phyloP scores from a whole-genome alignment of 2,113 vertebrate genomes.

The Amphiprion percula region DNA sequence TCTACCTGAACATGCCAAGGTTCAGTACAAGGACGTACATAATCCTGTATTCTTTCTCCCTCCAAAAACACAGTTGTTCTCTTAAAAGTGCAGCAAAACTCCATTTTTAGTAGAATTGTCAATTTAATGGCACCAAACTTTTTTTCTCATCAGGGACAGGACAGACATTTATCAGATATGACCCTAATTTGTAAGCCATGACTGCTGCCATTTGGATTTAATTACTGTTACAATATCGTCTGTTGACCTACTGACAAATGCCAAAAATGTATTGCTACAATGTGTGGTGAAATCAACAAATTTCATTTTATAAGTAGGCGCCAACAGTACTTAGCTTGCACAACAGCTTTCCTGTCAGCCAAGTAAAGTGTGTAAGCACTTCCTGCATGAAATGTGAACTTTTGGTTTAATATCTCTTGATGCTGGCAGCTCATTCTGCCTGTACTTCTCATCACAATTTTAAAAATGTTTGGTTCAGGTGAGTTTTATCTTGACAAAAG shows the following conservation, averaged over 20 bases:
- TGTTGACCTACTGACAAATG: background rate
- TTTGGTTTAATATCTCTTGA: background rate
- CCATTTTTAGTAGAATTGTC: too few species aligned
- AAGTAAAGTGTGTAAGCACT: background rate
- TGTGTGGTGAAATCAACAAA: background rate
- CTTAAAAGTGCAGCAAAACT: background rate
- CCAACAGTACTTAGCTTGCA: background rate
- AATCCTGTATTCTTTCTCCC: background rate
- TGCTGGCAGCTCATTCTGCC: background rate
- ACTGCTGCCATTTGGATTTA: background rate
- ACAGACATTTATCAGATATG: background rate
- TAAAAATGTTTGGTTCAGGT: background rate
- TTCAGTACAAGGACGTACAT: background rate
- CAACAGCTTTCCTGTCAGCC: background rate
- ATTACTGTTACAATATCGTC: background rate
- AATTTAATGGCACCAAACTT: too few species aligned
- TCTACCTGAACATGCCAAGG: background rate
- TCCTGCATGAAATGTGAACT: background rate
- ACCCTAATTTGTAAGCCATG: background rate
- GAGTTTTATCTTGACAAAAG: background rate
- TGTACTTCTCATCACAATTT: background rate
- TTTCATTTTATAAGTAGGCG: background rate
- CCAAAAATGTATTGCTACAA: background rate
- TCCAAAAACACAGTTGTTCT: background rate
- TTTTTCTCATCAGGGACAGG: background rate